Percentiles rank a stretch among this genome's conserved stretches.
phyloP scores from a whole-genome alignment of 2,113 vertebrate species.

The Xenopus borealis region DNA sequence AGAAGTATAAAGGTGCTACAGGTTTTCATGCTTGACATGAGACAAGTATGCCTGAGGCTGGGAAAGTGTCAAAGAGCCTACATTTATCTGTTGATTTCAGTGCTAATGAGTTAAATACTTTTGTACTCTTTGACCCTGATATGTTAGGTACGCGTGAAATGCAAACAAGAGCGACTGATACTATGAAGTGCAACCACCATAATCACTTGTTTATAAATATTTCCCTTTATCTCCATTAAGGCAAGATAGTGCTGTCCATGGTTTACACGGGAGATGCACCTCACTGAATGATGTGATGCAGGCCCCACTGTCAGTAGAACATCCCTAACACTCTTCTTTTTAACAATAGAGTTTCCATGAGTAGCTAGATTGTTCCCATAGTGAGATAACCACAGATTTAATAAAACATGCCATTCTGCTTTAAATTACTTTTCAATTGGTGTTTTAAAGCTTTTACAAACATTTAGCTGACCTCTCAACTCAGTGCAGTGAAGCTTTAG shows the following conservation, averaged over 20 bases:
- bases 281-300: not conserved
- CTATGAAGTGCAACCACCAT: not conserved
- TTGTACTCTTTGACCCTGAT: too few relatives aligned
- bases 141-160: too few relatives aligned
- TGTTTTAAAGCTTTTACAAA: conserved; percentile 2
- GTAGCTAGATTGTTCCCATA: too few relatives aligned
- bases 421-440: conserved; percentile 1
- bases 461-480: conserved; percentile 7
- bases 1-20: too few relatives aligned
- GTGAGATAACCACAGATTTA: too few relatives aligned
- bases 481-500: conserved; percentile 28
- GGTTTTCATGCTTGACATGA: too few relatives aligned
- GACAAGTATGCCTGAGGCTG: not conserved
- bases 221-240: not conserved
- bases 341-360: too few relatives aligned
- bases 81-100: too few relatives aligned
- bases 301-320: not conserved
- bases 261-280: not conserved
- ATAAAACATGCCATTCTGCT: not conserved
- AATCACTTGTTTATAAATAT: not conserved
- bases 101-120: too few relatives aligned
- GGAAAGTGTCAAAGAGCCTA: not conserved
- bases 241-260: not conserved
- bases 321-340: not conserved
- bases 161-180: too few relatives aligned